These are phyloP conservation scores for Eleutherodactylus coqui DNA, from an alignment of 2,797 vertebrate species.

Conservation along the genomic window DNA sequence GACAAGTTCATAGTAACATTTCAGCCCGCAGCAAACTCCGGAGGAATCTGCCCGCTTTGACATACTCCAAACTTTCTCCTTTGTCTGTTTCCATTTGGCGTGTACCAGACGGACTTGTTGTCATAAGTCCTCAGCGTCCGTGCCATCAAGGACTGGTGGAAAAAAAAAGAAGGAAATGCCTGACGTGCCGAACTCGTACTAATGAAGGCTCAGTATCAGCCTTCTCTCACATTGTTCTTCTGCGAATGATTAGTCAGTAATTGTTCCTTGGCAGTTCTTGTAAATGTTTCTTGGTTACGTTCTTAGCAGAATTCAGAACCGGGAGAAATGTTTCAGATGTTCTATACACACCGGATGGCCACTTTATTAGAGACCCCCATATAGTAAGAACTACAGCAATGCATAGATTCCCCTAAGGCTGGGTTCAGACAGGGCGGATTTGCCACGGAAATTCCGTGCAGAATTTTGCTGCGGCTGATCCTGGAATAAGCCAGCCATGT, in stretches of 20 bases:
- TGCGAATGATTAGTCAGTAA: constrained; percentile 19
- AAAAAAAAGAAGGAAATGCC: constrained; percentile 23
- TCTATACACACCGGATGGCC: not conserved
- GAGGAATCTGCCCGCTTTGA: constrained; percentile 56
- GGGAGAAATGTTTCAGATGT: not conserved
- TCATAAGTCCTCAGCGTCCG: constrained; percentile 46
- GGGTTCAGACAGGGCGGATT: no score
- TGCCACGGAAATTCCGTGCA: no score
- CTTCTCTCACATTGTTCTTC: constrained; percentile 24
- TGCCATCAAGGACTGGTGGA: constrained; percentile 7
- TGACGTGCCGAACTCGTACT: constrained; percentile 28
- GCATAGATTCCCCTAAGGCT: no score
- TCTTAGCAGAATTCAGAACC: not conserved
- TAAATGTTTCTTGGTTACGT: constrained; percentile 22
- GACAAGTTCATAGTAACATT: constrained; percentile 56
- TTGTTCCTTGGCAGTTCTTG: not conserved
- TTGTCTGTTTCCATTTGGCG: constrained; percentile 58
- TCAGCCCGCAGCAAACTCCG: constrained; percentile 52
- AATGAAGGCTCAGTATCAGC: constrained; percentile 34
- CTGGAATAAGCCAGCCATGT: no score
- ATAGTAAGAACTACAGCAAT: no score
- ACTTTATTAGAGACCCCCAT: no score
- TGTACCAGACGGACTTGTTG: constrained; percentile 51
- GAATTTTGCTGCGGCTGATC: no score
- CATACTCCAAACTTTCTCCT: constrained; percentile 37